Evolutionary conservation across 1,140 invertebrate genomes (phyloP).

Genomic region (Drosophila trapezifrons): DNA sequence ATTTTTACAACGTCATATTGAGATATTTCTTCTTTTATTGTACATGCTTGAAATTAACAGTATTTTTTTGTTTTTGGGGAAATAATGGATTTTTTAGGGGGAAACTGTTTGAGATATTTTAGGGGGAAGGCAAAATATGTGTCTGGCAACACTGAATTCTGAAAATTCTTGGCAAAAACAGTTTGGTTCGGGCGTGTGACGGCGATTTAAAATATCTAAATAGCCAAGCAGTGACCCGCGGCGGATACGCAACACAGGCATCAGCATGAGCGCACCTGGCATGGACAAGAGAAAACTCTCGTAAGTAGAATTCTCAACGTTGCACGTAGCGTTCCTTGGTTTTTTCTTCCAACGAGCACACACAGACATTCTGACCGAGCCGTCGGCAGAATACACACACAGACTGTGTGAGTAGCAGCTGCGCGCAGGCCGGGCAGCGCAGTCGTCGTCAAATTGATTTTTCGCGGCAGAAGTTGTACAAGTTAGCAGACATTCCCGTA

Average conservation of each 20-base stretch:
- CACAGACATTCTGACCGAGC: slow-evolving; percentile 42
- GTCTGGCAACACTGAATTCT: neutral
- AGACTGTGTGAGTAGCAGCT: slow-evolving; percentile 60
- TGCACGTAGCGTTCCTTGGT: slow-evolving; percentile 40
- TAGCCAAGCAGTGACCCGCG: slow-evolving; percentile 43
- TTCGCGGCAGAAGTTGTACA: slow-evolving; percentile 61
- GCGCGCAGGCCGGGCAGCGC: slow-evolving; percentile 69
- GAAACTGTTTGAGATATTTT: too few species aligned
- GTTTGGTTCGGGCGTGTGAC: slow-evolving; percentile 38
- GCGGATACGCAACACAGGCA: slow-evolving; percentile 33
- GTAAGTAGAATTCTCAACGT: slow-evolving; percentile 82
- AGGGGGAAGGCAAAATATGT: neutral
- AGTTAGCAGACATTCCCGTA: slow-evolving; percentile 43
- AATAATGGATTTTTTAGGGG: too few species aligned
- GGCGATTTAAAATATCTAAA: slow-evolving; percentile 53
- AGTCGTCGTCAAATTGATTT: slow-evolving; percentile 73
- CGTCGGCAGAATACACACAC: slow-evolving; percentile 36
- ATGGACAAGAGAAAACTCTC: slow-evolving; percentile 86
- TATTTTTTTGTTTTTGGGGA: too few species aligned
- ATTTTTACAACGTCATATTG: too few species aligned
- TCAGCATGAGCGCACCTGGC: slow-evolving; percentile 81
- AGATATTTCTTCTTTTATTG: too few species aligned
- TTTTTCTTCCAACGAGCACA: slow-evolving; percentile 56
- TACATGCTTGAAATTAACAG: too few species aligned
- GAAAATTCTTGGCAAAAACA: slow-evolving; percentile 30